Evolutionary conservation across 2,888 invertebrate genomes (phyloP).

Genomic region (Lycaena phlaeas): DNA sequence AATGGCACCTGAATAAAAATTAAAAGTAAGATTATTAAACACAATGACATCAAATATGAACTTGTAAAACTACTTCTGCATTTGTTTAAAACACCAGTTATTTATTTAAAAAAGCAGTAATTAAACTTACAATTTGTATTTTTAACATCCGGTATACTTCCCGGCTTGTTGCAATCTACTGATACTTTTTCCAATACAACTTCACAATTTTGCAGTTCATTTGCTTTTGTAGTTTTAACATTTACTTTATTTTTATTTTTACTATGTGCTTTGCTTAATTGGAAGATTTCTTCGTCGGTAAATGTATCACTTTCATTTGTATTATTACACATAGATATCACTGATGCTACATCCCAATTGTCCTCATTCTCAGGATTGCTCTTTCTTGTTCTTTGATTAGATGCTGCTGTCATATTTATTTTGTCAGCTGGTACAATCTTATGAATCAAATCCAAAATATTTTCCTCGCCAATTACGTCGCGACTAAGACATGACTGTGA

Average conservation of each 20-base stretch:
- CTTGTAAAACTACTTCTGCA: neutral
- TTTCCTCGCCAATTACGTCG: conserved; percentile 40
- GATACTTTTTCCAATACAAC: conserved; percentile 19
- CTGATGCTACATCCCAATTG: conserved; percentile 46
- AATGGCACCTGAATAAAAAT: conserved; percentile 21
- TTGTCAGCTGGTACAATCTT: conserved; percentile 52
- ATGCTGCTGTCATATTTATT: conserved; percentile 40
- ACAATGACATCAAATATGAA: neutral
- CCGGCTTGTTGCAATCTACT: neutral
- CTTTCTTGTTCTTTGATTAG: conserved; percentile 28
- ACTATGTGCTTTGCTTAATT: conserved; percentile 10
- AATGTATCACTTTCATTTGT: conserved; percentile 48
- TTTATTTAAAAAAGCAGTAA: too few relatives aligned
- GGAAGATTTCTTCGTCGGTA: conserved; percentile 57
- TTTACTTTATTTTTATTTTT: conserved; percentile 9
- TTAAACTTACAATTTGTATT: neutral
- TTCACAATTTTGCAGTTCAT: neutral
- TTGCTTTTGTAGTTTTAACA: conserved; percentile 4
- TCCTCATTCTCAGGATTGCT: conserved; percentile 28
- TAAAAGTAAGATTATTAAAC: neutral
- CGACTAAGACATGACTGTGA: conserved; percentile 48
- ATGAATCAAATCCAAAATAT: conserved; percentile 51
- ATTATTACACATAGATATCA: conserved; percentile 37
- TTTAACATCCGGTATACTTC: neutral
- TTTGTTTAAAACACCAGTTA: too few relatives aligned